These are phyloP conservation scores for Mormyrus proboscirostris DNA, from an alignment of 2,797 vertebrate species.

Conservation along the genomic window DNA sequence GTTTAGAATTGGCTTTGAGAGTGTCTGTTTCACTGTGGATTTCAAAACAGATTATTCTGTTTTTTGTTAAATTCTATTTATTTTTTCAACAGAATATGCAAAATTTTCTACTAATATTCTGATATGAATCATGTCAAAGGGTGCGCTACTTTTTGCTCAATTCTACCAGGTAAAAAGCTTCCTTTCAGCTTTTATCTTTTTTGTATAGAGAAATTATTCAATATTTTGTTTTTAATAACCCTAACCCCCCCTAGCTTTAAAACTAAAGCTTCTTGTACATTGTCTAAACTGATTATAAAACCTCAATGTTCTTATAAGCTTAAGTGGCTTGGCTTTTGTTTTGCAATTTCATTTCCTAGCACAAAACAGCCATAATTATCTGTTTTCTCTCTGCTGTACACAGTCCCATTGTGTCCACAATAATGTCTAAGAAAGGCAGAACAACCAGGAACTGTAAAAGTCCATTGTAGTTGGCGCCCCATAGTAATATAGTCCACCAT, in stretches of 20 bases:
- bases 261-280: not conserved
- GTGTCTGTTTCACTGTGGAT: not conserved
- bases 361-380: not conserved
- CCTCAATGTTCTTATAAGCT: not conserved
- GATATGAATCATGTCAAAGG: not conserved
- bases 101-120: not conserved
- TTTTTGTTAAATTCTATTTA: not conserved
- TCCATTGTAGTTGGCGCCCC: not conserved
- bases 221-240: not conserved
- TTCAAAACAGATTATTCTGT: not conserved
- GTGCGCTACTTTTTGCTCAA: not conserved
- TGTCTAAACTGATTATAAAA: not conserved
- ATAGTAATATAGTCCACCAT: not conserved
- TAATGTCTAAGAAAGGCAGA: not conserved
- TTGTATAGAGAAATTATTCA: not conserved
- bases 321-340: not conserved
- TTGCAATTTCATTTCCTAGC: not conserved
- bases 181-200: not conserved
- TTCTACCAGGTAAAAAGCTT: not conserved
- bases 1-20: not conserved
- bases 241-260: not conserved
- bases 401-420: not conserved
- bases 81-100: not conserved
- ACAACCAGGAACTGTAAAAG: not conserved
- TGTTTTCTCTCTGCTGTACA: not conserved